Percentiles rank a stretch among this genome's conserved stretches.
Conservation (phyloP, 2,113 vertebrate species). For the Callorhinus ursinus region DNA sequence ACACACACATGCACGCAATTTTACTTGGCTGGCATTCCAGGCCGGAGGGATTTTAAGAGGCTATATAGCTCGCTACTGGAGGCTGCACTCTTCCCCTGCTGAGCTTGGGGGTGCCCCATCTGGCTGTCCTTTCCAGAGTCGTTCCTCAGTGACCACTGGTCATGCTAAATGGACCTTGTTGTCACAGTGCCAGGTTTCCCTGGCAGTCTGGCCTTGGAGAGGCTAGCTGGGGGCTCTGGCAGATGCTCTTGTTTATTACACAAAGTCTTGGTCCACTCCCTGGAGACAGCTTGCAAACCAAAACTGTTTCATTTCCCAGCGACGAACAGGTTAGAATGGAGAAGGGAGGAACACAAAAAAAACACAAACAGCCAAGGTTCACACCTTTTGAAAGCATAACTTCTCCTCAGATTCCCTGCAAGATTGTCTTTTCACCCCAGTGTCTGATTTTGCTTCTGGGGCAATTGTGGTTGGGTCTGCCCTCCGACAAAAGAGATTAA, state of each 20-base stretch:
- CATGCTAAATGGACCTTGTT: not conserved
- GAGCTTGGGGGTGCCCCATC: not conserved
- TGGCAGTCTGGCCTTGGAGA: constrained; percentile 31
- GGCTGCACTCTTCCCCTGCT: not conserved
- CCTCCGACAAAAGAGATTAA: not conserved
- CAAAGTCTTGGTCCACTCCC: constrained; percentile 68
- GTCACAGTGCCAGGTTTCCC: constrained; percentile 19
- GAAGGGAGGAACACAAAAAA: not conserved
- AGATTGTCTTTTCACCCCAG: not conserved
- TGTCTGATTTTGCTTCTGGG: not conserved
- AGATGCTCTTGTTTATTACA: constrained; percentile 71
- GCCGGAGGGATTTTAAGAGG: not conserved
- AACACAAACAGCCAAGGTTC: not conserved
- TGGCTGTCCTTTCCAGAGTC: not conserved
- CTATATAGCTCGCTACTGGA: not conserved
- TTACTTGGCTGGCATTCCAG: not conserved
- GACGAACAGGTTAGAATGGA: constrained; percentile 59
- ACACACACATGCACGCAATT: not conserved
- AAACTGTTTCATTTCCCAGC: constrained; percentile 54
- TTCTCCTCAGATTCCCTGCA: not conserved
- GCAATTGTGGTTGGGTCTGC: not conserved
- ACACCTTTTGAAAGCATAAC: not conserved
- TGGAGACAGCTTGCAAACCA: constrained; percentile 62
- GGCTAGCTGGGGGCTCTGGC: constrained; percentile 40
- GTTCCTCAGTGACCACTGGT: not conserved